These are phyloP conservation scores for Siniperca scherzeri DNA, from an alignment of 2,797 vertebrate genomes.

Conservation along the genomic window DNA sequence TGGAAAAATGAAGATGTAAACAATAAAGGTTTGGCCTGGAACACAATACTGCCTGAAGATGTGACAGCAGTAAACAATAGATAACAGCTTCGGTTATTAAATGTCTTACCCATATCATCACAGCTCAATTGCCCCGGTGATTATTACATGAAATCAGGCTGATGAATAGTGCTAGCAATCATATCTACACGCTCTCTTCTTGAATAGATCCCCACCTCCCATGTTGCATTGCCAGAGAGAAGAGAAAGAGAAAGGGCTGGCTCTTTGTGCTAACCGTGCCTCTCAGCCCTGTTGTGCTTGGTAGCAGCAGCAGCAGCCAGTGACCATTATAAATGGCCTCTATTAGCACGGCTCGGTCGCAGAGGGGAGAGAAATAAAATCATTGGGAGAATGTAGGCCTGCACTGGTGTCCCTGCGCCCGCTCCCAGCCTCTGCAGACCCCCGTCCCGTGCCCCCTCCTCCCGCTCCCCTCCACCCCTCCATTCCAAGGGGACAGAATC, in stretches of 20 bases:
- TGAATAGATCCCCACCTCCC: conserved; percentile 71
- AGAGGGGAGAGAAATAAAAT: conserved; percentile 86
- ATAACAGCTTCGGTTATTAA: conserved; percentile 66
- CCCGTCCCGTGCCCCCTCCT: conserved; percentile 59
- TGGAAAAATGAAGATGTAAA: conserved; percentile 32
- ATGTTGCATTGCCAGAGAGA: conserved; percentile 70
- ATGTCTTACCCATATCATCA: conserved; percentile 59
- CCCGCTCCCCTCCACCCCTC: conserved; percentile 48
- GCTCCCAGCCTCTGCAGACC: conserved; percentile 73
- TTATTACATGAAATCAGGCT: conserved; percentile 66
- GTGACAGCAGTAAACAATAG: conserved; percentile 65
- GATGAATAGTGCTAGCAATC: conserved; percentile 69
- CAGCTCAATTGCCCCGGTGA: conserved; percentile 64
- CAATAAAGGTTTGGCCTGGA: conserved; percentile 41
- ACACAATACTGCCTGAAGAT: conserved; percentile 38
- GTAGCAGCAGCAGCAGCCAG: conserved; percentile 78
- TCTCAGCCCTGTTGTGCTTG: conserved; percentile 72
- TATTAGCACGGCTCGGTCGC: conserved; percentile 88
- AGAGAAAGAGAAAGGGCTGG: conserved; percentile 60
- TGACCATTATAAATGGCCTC: conserved; percentile 90
- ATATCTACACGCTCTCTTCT: conserved; percentile 60
- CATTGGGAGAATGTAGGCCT: conserved; percentile 83
- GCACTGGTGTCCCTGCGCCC: conserved; percentile 69
- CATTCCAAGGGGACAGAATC: conserved; percentile 80
- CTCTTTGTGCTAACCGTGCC: conserved; percentile 71